Base-by-base conservation (phyloP, 1,140 invertebrate species). In the Dysdera silvatica region DNA sequence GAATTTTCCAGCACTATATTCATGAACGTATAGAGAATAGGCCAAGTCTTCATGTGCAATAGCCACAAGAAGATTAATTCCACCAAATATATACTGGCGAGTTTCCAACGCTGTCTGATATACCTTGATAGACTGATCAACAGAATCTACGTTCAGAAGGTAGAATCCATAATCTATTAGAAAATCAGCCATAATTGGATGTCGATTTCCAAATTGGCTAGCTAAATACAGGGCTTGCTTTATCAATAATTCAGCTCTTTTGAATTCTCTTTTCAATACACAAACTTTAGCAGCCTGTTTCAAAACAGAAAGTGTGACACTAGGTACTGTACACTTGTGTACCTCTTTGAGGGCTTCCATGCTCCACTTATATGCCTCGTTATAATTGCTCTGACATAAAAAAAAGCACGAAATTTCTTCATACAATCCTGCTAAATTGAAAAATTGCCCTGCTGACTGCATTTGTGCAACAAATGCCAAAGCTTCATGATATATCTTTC, bases 121-220 rank as follows among this genome's bases (percentile, higher is more conserved):
- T 0, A 91, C 83, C 61, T 83, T 79, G 10, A 95, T 87, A 70
- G 88, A 88, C 70, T 89, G 85, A 29, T 80, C 77, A 45, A 91
- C 85, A 33, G 82, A 84, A 77, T 95, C 92, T n/a, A 87, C 85
- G 77, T 94, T 93, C 35, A 93, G 80, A 68, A 94, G 78, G 73
- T 89, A 94, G 79, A 89, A 94, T 51, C 88, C 91, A 74, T 89
- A 92, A 78, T 93, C 89, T 55, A 89, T 80, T 33, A 95, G 77
- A 28, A 86, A 83, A 73, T 91, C 87, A 31, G 89, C 86, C 72
- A 88, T 87, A 67, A 86, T 85, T 28, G 86, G 88, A 79, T 92
- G 87, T 47, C 81, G 72, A 1, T 76, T 72, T 4, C 84, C 86
- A 77, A 86, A 88, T 51, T 71, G 76, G 75, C 71, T 82, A 1